phyloP scores from a whole-genome alignment of 2,113 vertebrate species.

The Trogon melanurus region DNA sequence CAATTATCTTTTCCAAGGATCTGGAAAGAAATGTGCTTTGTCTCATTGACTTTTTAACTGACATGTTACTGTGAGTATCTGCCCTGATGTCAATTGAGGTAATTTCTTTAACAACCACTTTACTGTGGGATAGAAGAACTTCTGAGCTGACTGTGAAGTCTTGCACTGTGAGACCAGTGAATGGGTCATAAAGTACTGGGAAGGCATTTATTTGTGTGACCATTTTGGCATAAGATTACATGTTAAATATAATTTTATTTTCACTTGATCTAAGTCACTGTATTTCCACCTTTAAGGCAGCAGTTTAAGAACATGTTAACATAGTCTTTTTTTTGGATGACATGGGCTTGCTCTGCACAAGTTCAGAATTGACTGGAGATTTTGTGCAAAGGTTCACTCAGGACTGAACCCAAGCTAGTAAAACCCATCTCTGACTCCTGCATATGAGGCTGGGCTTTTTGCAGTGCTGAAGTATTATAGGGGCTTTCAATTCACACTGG shows the following conservation, averaged over 20 bases:
- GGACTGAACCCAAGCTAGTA: neutral
- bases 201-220: neutral
- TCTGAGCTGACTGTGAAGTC: neutral
- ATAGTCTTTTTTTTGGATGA: neutral
- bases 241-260: neutral
- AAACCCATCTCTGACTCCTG: neutral
- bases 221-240: neutral
- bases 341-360: neutral
- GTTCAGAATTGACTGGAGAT: neutral
- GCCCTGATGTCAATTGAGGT: neutral
- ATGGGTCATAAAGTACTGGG: neutral
- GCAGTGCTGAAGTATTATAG: neutral
- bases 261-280: neutral
- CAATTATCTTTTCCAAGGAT: neutral
- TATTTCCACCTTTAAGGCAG: neutral
- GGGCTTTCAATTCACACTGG: neutral
- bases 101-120: neutral
- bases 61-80: neutral
- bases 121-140: neutral
- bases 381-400: neutral
- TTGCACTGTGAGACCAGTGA: neutral
- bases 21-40: neutral
- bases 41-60: neutral
- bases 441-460: neutral
- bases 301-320: neutral